Percentiles rank a stretch among this genome's conserved stretches.
Evolutionary conservation across 2,797 vertebrate species (phyloP).

Genomic region (Synaphobranchus kaupii): DNA sequence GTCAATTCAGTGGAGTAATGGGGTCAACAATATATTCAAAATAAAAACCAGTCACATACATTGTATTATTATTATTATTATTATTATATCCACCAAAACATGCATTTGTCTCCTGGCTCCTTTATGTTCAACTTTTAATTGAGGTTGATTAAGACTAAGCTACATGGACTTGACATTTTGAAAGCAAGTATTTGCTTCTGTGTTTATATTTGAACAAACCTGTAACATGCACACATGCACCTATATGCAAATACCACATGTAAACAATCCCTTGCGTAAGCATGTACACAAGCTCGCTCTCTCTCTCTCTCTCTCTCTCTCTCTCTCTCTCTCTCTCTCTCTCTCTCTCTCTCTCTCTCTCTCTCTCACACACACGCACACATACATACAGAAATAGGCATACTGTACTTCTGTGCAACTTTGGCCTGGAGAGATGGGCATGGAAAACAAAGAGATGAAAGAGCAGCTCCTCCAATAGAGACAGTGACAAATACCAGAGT

Average conservation of each 20-base stretch:
- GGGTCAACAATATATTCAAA: background rate
- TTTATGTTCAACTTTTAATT: background rate
- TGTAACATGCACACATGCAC: background rate
- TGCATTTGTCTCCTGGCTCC: background rate
- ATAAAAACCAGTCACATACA: background rate
- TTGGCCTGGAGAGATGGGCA: background rate
- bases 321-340: too few species aligned
- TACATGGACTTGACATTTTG: background rate
- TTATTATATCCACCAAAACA: too few species aligned
- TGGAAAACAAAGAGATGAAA: conserved; percentile 18
- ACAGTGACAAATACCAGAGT: conserved; percentile 12
- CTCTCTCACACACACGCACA: background rate
- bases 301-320: too few species aligned
- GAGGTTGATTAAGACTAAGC: background rate
- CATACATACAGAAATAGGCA: background rate
- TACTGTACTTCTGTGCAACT: background rate
- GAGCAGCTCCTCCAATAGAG: background rate
- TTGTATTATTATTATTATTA: background rate
- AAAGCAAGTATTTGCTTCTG: background rate
- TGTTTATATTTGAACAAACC: background rate
- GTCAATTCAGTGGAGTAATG: background rate
- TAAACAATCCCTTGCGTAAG: background rate
- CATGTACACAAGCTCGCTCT: background rate
- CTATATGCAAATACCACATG: background rate
- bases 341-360: too few species aligned